Evolutionary conservation across 2,888 invertebrate species (phyloP), one percentile per base, ranked within the genome.

Genomic region (Limnephilus marmoratus): DNA sequence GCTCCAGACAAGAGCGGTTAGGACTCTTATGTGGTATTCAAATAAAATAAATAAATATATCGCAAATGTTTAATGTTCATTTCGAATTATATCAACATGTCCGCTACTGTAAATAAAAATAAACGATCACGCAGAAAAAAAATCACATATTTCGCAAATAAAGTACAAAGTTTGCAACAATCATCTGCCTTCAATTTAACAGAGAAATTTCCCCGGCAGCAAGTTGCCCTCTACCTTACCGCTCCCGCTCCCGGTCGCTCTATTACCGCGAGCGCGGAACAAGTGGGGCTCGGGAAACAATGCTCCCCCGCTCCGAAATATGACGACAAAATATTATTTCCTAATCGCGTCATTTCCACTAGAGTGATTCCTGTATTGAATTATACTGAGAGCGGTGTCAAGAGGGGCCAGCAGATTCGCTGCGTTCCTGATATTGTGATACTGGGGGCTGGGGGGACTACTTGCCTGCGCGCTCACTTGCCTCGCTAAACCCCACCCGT

Each of bases 321-420:
- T 93, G 93, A 93, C 93, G 93, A 93, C 93, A 93, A 93, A 93
- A 93, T 93, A 93, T 93, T 93, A 93, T 93, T 93, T 93, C 93
- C 93, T 93, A 93, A 93, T 93, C 93, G 93, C 93, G 93, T 93
- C 93, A 93, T 91, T 93, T 93, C 93, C 93, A 83, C 92, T 90
- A 93, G 91, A 93, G 92, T 88, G 93, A 93, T 92, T 93, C 92
- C 86, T 92, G 93, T 92, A 93, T 93, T 93, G 93, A 93, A 93
- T 93, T 93, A 93, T 91, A 89, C 90, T 81, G 90, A 81, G 81
- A 82, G 87, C 92, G 85, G 92, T 92, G 92, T 92, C 92, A 92
- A 93, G 93, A 93, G 93, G 93, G 93, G 93, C 92, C 90, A 92
- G 80, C 93, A 93, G 93, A 93, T 93, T 93, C 92, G 93, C 86